Base-by-base conservation (phyloP, 2,888 invertebrate genomes). In the Mythimna vitellina region DNA sequence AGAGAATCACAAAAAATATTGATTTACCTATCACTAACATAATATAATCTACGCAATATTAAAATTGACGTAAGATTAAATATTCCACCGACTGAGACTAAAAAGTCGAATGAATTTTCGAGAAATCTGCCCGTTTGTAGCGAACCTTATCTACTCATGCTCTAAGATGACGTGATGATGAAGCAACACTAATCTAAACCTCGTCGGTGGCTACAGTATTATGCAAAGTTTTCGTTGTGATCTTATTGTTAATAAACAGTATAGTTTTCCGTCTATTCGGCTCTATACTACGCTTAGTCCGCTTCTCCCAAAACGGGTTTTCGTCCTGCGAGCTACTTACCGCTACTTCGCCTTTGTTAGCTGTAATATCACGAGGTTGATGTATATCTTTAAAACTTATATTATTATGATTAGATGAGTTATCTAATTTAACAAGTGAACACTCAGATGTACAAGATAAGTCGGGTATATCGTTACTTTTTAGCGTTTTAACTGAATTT, bases 261-360 rank as follows among this genome's bases (percentile, higher is more conserved):
- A 96, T 96, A 69, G 96, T 96, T 91, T 96, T 95, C 81, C 96
- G 91, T 86, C 96, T 93, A 86, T 95, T 96, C 54, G 96, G 95
- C 80, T 96, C 96, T 86, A 95, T 86, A 76, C 86, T 90, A 88
- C 94, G 93, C 83, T 93, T 95, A 71, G 91, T 93, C 84, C 95
- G 88, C 85, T 93, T 95, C 86, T 95, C 92, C 96, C 96, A 96
- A 86, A 96, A 96, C 29, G 96, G 96, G 86, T 96, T 96, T 85
- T 90, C 91, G 75, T 96, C 96, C 90, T 96, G 95, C 38, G 94
- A 91, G 75, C 88, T 94, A 94, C 94, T 95, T 93, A 94, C 93
- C 92, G 85, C 86, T 80, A 81, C 84, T 83, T 91, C 92, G 67
- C 87, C 88, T 75, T 84, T 89, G 83, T 87, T 81, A 87, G 92